Conservation (phyloP, 2,797 vertebrate species). For the Coracias cyanogaster region DNA sequence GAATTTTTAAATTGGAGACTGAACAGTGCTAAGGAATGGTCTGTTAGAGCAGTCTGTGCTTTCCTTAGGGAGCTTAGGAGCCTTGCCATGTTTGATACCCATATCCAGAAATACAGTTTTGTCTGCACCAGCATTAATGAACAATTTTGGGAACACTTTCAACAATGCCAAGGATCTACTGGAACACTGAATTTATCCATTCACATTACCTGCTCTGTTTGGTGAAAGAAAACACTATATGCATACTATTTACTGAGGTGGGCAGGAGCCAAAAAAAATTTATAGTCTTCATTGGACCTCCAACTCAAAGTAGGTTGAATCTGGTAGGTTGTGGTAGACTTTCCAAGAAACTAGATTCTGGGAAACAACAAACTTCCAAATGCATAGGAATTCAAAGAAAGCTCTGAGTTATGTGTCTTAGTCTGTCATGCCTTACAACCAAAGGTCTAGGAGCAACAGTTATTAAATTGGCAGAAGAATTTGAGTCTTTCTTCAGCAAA, state of each 20-base stretch:
- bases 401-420: not conserved
- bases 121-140: conserved; percentile 7
- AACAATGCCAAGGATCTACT: not conserved
- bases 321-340: not conserved
- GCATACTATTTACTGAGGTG: not conserved
- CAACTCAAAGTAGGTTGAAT: not conserved
- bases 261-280: not conserved
- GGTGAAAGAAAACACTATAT: not conserved
- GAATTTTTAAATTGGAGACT: not conserved
- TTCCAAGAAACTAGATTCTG: not conserved
- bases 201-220: not conserved
- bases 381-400: not conserved
- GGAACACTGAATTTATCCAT: not conserved
- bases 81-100: conserved; percentile 1
- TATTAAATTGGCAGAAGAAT: not conserved
- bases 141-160: not conserved
- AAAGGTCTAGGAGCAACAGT: not conserved
- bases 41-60: not conserved
- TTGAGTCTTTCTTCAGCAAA: not conserved
- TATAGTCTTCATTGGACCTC: not conserved
- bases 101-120: conserved; percentile 39
- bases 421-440: not conserved
- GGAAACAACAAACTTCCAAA: not conserved
- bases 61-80: not conserved
- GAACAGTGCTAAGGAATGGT: not conserved